Evolutionary conservation across 2,888 invertebrate species (phyloP), one percentile per base, ranked within the genome.

Genomic region (Trissolcus brochymenae): DNA sequence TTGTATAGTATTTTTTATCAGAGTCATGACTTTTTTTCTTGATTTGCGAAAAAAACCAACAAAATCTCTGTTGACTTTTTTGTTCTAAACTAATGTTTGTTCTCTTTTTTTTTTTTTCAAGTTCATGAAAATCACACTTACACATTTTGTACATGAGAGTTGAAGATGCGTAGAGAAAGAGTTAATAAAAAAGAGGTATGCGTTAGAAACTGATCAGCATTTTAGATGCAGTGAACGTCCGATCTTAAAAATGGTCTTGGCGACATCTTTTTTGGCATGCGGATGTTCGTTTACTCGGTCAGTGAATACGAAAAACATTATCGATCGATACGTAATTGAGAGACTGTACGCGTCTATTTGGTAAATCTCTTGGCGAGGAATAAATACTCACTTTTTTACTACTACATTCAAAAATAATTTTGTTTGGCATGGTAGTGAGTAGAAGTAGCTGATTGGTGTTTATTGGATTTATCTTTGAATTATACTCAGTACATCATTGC

Each of bases 221-320:
- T 78, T 74, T 65, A 57, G 74, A 78, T 74, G 70, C 78, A 59
- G 74, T 17, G 70, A 70, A 71, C 70, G 74, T 78, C 70, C 70
- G 68, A 68, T 60, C 77, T 68, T 78, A 65, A 74, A 78, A 78
- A 74, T 70, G 74, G 78, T 70, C 62, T 57, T 65, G 74, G 78
- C 70, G 78, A 70, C 78, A 71, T 74, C 74, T 78, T 78, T 78
- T 74, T 78, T 78, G 78, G 73, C 78, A 78, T 78, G 78, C 66
- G 66, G 78, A 78, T 78, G 74, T 74, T 74, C 70, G 74, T 70
- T 70, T 74, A 78, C 74, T 74, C 78, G 78, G 78, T 78, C 78
- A 78, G 74, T 71, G 78, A 70, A 74, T 74, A 78, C 67, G 64
- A 71, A 67, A 74, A 75, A 74, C 60, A 71, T 71, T 67, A 74